Evolutionary conservation across 2,888 invertebrate species (phyloP).

Genomic region (Oscheius sp.): DNA sequence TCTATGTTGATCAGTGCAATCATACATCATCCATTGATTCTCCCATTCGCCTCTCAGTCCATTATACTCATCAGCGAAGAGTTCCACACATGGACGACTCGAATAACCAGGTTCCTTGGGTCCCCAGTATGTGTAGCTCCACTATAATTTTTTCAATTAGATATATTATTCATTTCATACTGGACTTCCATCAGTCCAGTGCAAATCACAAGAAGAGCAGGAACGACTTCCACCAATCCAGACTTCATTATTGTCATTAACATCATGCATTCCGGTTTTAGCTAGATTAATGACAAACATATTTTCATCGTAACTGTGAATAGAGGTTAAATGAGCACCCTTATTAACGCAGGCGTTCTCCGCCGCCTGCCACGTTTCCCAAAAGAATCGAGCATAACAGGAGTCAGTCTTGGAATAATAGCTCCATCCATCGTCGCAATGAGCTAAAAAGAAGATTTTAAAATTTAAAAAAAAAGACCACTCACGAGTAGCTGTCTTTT

Average conservation of each 20-base stretch:
- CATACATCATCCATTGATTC: background rate
- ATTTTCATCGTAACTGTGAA: slow-evolving; percentile 1
- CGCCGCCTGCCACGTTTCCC: background rate
- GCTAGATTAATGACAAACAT: background rate
- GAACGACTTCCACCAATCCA: background rate
- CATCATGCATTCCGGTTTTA: background rate
- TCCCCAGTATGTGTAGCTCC: background rate
- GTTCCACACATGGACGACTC: background rate
- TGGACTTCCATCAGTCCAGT: background rate
- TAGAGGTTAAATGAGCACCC: background rate
- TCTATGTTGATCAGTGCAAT: background rate
- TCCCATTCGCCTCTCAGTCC: background rate
- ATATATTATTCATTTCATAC: background rate
- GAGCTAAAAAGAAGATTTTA: background rate
- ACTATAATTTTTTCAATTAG: background rate
- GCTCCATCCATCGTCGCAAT: background rate
- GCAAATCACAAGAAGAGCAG: background rate
- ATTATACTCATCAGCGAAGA: background rate
- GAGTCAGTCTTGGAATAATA: background rate
- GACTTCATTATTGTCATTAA: background rate
- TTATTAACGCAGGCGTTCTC: background rate
- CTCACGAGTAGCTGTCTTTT: background rate
- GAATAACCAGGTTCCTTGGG: background rate
- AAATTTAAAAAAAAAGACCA: background rate
- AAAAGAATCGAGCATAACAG: background rate